Evolutionary conservation across 2,888 invertebrate genomes (phyloP).

Genomic region (Diaprepes abbreviatus): DNA sequence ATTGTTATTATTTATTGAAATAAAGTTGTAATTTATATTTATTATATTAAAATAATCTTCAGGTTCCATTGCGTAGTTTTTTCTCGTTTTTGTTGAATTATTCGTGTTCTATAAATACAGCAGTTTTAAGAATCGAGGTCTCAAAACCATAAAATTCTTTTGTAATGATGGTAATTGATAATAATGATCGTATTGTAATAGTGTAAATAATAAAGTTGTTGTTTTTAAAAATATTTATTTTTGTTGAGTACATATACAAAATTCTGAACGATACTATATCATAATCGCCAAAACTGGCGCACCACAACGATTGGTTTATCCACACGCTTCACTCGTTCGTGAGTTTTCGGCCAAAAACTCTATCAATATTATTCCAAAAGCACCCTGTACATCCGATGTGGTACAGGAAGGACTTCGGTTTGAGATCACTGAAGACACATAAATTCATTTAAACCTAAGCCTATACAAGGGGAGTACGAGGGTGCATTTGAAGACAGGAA

Average conservation of each 20-base stretch:
- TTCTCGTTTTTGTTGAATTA: slow-evolving; percentile 17
- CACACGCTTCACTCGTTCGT: no score
- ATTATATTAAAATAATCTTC: slow-evolving; percentile 12
- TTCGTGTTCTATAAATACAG: neutral
- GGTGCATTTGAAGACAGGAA: no score
- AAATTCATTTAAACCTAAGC: no score
- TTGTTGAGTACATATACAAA: neutral
- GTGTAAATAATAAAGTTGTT: slow-evolving; percentile 35
- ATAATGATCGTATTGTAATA: slow-evolving; percentile 25
- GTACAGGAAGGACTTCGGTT: no score
- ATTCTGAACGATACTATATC: no score
- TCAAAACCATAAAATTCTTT: slow-evolving; percentile 8
- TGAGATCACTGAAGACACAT: no score
- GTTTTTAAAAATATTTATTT: slow-evolving; percentile 30
- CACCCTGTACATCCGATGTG: no score
- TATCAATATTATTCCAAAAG: no score
- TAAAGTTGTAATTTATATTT: slow-evolving; percentile 22
- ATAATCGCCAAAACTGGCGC: no score
- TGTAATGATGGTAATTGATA: slow-evolving; percentile 18
- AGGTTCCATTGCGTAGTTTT: neutral
- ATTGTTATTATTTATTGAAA: slow-evolving; percentile 22
- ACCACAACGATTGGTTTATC: no score
- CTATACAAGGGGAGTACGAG: no score
- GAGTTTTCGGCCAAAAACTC: no score
- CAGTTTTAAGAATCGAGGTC: slow-evolving; percentile 1